A percentile compares a stretch with the other conserved stretches of the same genome.
Evolutionary conservation across 2,797 vertebrate genomes (phyloP).

Genomic region (Ctenopoma kingsleyae): DNA sequence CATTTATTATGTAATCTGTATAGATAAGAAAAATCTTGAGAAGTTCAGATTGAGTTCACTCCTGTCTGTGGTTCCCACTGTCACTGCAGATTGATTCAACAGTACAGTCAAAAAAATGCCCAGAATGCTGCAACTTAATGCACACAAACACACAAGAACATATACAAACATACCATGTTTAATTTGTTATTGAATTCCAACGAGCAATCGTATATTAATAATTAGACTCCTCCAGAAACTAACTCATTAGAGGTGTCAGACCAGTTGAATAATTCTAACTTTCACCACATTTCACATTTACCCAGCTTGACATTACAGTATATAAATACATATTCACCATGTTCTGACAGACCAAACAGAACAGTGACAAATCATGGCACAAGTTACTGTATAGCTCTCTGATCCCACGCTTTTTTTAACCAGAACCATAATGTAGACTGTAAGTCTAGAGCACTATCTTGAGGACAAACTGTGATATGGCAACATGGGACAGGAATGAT

Average conservation of each 20-base stretch:
- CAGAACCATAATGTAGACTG: background rate
- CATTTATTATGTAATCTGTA: no score
- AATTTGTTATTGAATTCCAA: no score
- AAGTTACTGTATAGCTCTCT: slow-evolving; percentile 4
- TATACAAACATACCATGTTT: no score
- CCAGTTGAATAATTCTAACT: background rate
- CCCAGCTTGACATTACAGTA: background rate
- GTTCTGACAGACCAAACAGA: slow-evolving; percentile 6
- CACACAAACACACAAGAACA: background rate
- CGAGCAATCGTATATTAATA: background rate
- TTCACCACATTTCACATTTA: background rate
- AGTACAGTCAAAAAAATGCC: no score
- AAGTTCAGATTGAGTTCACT: no score
- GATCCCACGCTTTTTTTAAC: background rate
- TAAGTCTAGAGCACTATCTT: slow-evolving; percentile 1
- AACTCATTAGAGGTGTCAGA: background rate
- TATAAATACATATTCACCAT: background rate
- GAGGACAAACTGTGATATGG: slow-evolving; percentile 11
- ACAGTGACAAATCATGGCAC: background rate
- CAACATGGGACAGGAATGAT: background rate
- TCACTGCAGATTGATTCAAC: no score
- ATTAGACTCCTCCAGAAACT: background rate
- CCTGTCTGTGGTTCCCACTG: no score
- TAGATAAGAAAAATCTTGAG: no score
- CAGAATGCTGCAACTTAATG: no score